A percentile compares a stretch with the other conserved stretches of the same genome.
Conservation (phyloP, 2,888 invertebrate species). For the Dryobota labecula region DNA sequence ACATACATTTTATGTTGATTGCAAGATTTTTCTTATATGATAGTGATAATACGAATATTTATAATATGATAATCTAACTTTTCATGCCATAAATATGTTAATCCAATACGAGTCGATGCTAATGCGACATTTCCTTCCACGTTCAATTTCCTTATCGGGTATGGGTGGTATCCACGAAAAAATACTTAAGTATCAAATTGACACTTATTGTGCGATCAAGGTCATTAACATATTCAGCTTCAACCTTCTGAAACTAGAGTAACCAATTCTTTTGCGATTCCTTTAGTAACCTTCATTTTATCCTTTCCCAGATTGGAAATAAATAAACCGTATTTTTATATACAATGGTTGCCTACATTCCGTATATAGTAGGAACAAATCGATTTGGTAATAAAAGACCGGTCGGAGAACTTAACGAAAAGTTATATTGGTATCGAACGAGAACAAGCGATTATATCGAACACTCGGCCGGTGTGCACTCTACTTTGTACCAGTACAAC, state of each 20-base stretch:
- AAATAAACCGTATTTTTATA: slow-evolving; percentile 33
- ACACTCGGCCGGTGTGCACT: slow-evolving; percentile 8
- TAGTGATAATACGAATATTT: neutral
- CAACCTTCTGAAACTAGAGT: slow-evolving; percentile 7
- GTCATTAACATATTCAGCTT: neutral
- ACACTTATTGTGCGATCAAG: slow-evolving; percentile 5
- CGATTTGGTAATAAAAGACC: slow-evolving; percentile 41
- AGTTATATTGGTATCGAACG: slow-evolving; percentile 40
- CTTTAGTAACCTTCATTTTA: slow-evolving; percentile 4
- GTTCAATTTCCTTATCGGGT: neutral
- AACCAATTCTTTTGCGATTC: slow-evolving; percentile 26
- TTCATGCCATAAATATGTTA: no score
- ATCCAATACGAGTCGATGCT: neutral
- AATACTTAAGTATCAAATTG: slow-evolving; percentile 1
- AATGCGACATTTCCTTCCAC: neutral
- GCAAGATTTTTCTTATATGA: neutral
- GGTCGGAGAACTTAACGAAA: slow-evolving; percentile 38
- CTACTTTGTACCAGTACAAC: slow-evolving; percentile 29
- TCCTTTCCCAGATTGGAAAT: slow-evolving; percentile 30
- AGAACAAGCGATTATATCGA: slow-evolving; percentile 4
- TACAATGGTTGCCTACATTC: slow-evolving; percentile 34
- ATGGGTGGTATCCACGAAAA: neutral
- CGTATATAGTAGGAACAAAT: slow-evolving; percentile 39
- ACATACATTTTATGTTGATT: neutral
- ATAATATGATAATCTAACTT: neutral